Base-by-base conservation (phyloP, 2,113 vertebrate species). In the Vulpes lagopus region DNA sequence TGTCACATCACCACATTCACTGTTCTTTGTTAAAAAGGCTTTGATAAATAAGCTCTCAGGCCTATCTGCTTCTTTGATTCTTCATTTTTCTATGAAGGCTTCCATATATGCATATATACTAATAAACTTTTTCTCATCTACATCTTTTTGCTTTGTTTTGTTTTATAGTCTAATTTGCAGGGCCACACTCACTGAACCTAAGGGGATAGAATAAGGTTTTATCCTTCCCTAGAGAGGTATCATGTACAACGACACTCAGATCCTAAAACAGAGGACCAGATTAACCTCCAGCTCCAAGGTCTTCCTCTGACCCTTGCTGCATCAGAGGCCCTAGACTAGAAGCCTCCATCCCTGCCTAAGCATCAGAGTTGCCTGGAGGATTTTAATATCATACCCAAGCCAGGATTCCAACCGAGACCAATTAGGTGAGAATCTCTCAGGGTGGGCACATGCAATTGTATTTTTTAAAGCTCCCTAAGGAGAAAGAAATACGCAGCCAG, bases 91-190 rank as follows among this genome's bases (percentile, higher is more conserved):
- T n/a, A 49, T 14, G 7, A 76, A 90, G 25, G 14, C 8, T 20
- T 81, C 32, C 0, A 0, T 38, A 2, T 3, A 1, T 43, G 43
- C 67, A 43, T 30, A 38, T 1, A 6, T 43, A n/a, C 53, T 8
- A 23, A 8, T 89, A 62, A 53, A 74, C 12, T 14, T 83, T 82
- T 64, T 30, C 78, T 32, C 60, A 43, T 71, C 11, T 43, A 43
- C 5, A 43, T 43, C 43, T 43, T 6, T 43, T 53, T 38, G 32
- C 5, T 17, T 38, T n/a, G 22, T 62, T 49, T 53, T 43, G 43
- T 64, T 74, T 30, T 53, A 62, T 11, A 53, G 11, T 64, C 23
- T 51, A 38, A 53, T 38, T 67, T 30, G 4, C 53, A 60, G 35
- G 49, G 20, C 14, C 51, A 17, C 60, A 38, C 27, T 27, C 35